A percentile compares a stretch with the other conserved stretches of the same genome.
Conservation (phyloP, 1,140 invertebrate species). For the Arion vulgaris region DNA sequence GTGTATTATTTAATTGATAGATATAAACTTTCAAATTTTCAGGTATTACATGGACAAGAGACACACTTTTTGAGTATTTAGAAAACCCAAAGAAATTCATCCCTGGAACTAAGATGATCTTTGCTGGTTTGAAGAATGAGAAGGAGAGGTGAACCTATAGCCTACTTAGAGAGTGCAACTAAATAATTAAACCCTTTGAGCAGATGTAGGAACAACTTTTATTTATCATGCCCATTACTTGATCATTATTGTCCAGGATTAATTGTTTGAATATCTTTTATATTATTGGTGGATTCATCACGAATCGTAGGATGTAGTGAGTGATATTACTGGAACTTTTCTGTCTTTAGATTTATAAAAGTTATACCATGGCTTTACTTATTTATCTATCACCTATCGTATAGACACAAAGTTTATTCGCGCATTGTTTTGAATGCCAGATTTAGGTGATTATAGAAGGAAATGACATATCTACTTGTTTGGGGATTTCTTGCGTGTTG, state of each 20-base stretch:
- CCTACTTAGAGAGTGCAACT: conserved; percentile 88
- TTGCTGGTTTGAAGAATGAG: conserved; percentile 97
- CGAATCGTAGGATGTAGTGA: too few relatives aligned
- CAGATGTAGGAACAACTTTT: not conserved
- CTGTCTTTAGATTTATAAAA: too few relatives aligned
- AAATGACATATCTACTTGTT: too few relatives aligned
- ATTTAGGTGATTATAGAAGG: too few relatives aligned
- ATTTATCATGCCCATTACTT: not conserved
- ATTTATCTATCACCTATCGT: too few relatives aligned
- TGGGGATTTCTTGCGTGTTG: too few relatives aligned
- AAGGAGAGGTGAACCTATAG: conserved; percentile 95
- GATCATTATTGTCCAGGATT: not conserved
- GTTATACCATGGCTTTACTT: too few relatives aligned
- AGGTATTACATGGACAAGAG: conserved; percentile 96
- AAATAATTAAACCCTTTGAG: conserved; percentile 76
- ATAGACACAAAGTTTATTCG: too few relatives aligned
- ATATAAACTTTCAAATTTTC: conserved; percentile 21
- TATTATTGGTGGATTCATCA: too few relatives aligned
- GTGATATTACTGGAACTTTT: too few relatives aligned
- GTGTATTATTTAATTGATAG: not conserved
- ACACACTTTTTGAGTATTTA: conserved; percentile 96
- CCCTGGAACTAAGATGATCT: conserved; percentile 99
- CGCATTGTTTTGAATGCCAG: too few relatives aligned
- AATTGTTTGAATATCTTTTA: too few relatives aligned
- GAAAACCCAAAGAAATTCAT: conserved; percentile 99